Percentiles rank a stretch among this genome's conserved stretches.
Conservation (phyloP, 2,888 invertebrate species). For the Alloscopus bannaensis region DNA sequence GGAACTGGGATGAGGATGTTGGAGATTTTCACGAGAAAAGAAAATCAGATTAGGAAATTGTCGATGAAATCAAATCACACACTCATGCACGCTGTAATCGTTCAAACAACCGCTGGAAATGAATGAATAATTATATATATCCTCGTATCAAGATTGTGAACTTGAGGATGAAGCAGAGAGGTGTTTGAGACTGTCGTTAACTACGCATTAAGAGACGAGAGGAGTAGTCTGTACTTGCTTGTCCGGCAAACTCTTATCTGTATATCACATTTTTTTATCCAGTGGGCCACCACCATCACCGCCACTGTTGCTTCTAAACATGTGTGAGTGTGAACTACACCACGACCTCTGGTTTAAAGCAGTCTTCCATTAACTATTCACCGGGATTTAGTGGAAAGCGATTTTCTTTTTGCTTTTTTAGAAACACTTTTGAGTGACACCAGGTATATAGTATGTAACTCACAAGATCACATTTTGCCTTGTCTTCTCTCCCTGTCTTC, state of each 20-base stretch:
- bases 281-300: not conserved
- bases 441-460: not conserved
- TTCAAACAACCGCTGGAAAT: too few relatives aligned
- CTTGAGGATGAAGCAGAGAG: too few relatives aligned
- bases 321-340: not conserved
- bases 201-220: constrained; percentile 29
- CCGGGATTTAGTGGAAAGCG: not conserved
- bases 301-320: not conserved
- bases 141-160: too few relatives aligned
- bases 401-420: not conserved
- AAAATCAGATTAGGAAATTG: too few relatives aligned
- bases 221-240: constrained; percentile 23
- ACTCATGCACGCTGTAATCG: too few relatives aligned
- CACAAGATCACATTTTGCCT: not conserved
- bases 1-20: too few relatives aligned
- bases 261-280: not conserved
- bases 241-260: constrained; percentile 10
- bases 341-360: not conserved
- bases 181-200: too few relatives aligned
- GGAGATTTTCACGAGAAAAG: too few relatives aligned
- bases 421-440: not conserved
- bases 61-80: too few relatives aligned
- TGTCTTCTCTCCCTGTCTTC: not conserved
- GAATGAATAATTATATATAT: too few relatives aligned
- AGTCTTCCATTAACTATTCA: not conserved